A percentile compares a stretch with the other conserved stretches of the same genome.
Conservation (phyloP, 2,113 vertebrate species). For the Percina caprodes region DNA sequence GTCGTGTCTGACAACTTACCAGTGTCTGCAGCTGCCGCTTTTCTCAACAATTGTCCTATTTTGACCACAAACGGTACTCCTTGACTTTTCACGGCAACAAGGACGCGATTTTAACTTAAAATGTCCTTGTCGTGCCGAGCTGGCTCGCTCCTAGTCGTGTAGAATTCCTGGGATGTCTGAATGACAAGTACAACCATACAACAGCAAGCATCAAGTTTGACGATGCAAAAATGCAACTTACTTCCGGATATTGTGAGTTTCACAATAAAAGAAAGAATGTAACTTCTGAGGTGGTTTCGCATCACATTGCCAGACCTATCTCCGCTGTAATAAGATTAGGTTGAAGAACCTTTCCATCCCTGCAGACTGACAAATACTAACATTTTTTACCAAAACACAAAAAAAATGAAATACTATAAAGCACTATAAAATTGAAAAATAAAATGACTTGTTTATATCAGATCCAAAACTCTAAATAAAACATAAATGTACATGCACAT, state of each 20-base stretch:
- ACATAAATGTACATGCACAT: not conserved
- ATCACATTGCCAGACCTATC: too few species aligned
- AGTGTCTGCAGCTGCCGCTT: not conserved
- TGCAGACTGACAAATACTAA: not conserved
- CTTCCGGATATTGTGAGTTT: slow-evolving; percentile 15
- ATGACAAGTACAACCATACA: slow-evolving; percentile 70
- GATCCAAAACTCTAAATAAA: not conserved
- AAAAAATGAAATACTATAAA: not conserved
- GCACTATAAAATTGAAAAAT: not conserved
- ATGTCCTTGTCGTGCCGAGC: slow-evolving; percentile 39
- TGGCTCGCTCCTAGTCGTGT: slow-evolving; percentile 28
- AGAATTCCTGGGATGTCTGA: slow-evolving; percentile 81
- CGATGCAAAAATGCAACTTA: not conserved
- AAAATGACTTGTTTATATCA: not conserved
- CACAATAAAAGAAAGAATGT: slow-evolving; percentile 49
- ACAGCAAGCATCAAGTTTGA: slow-evolving; percentile 16
- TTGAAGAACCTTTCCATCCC: not conserved
- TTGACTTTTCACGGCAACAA: not conserved
- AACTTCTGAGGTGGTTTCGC: not conserved
- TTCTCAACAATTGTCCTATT: slow-evolving; percentile 1
- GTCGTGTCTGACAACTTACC: slow-evolving; percentile 60
- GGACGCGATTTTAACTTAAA: not conserved
- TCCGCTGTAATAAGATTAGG: too few species aligned
- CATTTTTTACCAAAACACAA: not conserved
- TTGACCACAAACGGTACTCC: not conserved